Conservation (phyloP, 2,113 vertebrate species). For the Thinocorus orbignyianus region DNA sequence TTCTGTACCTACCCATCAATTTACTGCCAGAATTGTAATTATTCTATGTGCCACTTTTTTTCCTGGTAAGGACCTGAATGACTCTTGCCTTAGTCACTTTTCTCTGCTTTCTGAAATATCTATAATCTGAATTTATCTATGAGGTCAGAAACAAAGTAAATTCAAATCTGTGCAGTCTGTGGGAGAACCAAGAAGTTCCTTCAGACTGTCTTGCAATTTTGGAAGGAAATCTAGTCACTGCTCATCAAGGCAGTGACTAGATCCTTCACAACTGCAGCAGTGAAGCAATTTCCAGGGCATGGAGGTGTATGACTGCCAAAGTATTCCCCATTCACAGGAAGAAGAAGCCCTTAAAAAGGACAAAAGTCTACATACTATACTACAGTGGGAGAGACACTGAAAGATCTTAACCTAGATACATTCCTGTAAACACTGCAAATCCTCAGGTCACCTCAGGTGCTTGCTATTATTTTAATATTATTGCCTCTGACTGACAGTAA, state of each 20-base stretch:
- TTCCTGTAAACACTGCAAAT: neutral
- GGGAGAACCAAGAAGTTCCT: neutral
- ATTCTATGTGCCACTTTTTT: neutral
- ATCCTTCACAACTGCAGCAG: neutral
- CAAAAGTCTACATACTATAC: neutral
- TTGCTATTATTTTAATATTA: neutral
- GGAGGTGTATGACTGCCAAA: neutral
- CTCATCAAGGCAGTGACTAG: neutral
- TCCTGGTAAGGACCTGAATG: neutral
- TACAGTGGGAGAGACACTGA: neutral
- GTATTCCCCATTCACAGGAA: neutral
- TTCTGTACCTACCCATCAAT: neutral
- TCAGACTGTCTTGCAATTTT: neutral
- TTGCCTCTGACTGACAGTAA: neutral
- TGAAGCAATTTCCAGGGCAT: neutral
- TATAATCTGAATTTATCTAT: neutral
- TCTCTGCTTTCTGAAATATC: neutral
- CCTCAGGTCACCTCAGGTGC: neutral
- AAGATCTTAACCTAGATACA: neutral
- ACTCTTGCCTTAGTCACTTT: neutral
- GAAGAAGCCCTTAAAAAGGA: neutral
- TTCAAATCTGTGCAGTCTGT: neutral
- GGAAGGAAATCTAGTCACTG: neutral
- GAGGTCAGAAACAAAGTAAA: neutral
- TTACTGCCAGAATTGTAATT: neutral